Base-by-base conservation (phyloP, 37 sponge, comb jelly and placozoan species). In the Eunapius fragilis region DNA sequence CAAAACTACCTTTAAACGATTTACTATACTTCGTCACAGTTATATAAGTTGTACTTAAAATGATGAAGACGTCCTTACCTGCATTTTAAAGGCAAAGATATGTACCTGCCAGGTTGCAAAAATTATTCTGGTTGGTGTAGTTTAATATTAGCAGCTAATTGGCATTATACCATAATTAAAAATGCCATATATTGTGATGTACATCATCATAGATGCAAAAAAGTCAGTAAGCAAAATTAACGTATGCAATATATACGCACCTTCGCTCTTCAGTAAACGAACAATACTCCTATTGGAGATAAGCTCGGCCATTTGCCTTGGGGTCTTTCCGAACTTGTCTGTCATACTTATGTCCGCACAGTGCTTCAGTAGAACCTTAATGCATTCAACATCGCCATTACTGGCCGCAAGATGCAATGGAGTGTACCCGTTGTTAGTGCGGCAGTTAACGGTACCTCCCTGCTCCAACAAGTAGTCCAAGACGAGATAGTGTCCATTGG, bases 321-420 rank as follows among this genome's bases (percentile, higher is more conserved):
- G 87, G 0, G 95, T 86, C 69, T 85, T 88, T 7, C 84, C 83
- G 68, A 84, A 91, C 37, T 91, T 84, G 37, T 94, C 95, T 27
- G 28, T 81, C 23, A 70, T 67, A 25, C 12, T 33, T 31, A 94
- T 85, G 41, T 94, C 87, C 10, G 95, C 95, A 49, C 72, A 58
- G 70, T 85, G 72, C 6, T 74, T 31, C 13, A 94, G 74, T 25
- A 94, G 80, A 2, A 73, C 73, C 72, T 70, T 50, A 0, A 91
- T 92, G 71, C 95, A 94, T 31, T 85, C 82, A 7, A 27, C 31
- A 84, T 88, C 87, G 12, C 92, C 92, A 47, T 75, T 58, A 31
- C 77, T 81, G 3, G 95, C 92, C 19, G 95, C 95, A 3, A 91
- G 81, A 70, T 94, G 95, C 24, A 94, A 76, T 14, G 89, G 92